Percentiles rank a stretch among this genome's conserved stretches.
These are phyloP conservation scores for Gila robusta DNA, from an alignment of 2,797 vertebrate genomes.

Conservation along the genomic window DNA sequence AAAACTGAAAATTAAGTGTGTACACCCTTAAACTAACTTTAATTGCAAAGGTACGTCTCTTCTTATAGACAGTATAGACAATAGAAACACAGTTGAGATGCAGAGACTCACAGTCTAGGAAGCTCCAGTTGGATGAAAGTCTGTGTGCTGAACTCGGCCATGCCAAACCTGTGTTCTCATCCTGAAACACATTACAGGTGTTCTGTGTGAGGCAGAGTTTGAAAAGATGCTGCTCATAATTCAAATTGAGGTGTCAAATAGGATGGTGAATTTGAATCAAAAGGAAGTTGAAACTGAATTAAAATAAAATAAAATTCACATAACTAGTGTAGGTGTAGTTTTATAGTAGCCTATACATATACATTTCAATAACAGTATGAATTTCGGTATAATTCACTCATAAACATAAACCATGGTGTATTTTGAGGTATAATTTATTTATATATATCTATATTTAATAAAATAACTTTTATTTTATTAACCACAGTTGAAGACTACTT, in stretches of 20 bases:
- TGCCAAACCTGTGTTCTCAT: constrained; percentile 74
- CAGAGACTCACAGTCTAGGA: constrained; percentile 92
- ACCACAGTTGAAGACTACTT: neutral
- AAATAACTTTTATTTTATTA: neutral
- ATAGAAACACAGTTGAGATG: neutral
- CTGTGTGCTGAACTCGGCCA: constrained; percentile 87
- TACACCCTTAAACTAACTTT: neutral
- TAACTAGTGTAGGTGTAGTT: neutral
- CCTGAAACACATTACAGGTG: constrained; percentile 66
- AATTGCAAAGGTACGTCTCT: neutral
- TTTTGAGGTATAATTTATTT: neutral
- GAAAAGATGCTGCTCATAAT: neutral
- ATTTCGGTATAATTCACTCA: too few species aligned
- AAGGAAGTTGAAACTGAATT: neutral
- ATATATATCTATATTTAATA: neutral
- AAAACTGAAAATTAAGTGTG: neutral
- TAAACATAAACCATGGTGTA: neutral
- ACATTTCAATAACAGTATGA: neutral
- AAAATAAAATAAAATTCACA: neutral
- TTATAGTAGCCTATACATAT: neutral
- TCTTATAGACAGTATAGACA: neutral
- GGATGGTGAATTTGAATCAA: neutral
- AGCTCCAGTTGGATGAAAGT: constrained; percentile 96
- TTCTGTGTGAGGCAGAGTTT: neutral
- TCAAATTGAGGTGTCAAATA: neutral